These are phyloP conservation scores for Drosophila neoperkinsi DNA, from an alignment of 2,888 invertebrate genomes.

Conservation along the genomic window DNA sequence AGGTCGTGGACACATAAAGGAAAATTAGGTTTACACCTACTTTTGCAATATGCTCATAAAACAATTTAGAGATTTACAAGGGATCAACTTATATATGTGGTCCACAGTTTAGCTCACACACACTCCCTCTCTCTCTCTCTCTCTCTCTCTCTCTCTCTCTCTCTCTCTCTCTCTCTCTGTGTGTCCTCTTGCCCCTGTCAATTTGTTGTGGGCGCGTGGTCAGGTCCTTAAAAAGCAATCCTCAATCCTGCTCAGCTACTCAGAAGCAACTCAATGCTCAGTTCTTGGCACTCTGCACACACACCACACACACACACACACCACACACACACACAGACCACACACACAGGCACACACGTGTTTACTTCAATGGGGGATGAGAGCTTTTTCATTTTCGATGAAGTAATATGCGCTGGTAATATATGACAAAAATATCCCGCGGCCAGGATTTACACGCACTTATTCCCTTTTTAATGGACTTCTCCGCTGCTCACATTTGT, in stretches of 20 bases:
- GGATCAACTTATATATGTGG: conserved; percentile 65
- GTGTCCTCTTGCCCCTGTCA: neutral
- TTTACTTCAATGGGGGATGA: conserved; percentile 51
- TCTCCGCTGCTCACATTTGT: conserved; percentile 12
- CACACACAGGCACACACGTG: conserved; percentile 52
- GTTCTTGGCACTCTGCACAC: conserved; percentile 27
- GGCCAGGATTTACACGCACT: conserved; percentile 79
- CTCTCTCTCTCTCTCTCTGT: neutral
- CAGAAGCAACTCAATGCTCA: conserved; percentile 27
- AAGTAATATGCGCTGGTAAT: conserved; percentile 79
- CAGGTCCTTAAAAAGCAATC: conserved; percentile 44
- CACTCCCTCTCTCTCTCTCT: neutral
- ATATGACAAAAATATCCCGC: conserved; percentile 69
- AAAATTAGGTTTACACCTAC: conserved; percentile 80
- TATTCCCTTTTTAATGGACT: conserved; percentile 80
- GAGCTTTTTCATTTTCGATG: conserved; percentile 69
- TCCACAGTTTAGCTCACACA: conserved; percentile 24
- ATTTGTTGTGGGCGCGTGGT: conserved; percentile 45
- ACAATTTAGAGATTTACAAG: conserved; percentile 78
- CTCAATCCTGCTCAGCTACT: conserved; percentile 42
- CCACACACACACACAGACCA: conserved; percentile 7
- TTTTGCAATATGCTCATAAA: conserved; percentile 74
- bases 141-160: neutral
- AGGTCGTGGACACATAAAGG: conserved; percentile 57
- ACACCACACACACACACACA: conserved; percentile 14